Evolutionary conservation across 37 sponge, comb jelly and placozoan genomes (phyloP).

Genomic region (Chondrilla cf. caribensis): DNA sequence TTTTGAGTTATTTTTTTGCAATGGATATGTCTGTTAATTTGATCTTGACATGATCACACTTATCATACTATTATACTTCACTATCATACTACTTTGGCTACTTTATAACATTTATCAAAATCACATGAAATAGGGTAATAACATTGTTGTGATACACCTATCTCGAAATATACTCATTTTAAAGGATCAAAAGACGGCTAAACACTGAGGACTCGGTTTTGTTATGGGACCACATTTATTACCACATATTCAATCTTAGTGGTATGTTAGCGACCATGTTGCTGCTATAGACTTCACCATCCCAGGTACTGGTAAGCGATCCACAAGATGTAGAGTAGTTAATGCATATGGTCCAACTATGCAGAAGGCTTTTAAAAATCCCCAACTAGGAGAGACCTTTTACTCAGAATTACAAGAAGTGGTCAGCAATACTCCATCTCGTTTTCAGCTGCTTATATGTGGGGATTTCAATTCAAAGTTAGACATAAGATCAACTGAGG

Average conservation of each 20-base stretch:
- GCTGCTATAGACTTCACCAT: slow-evolving; percentile 6
- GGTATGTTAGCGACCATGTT: slow-evolving; percentile 12
- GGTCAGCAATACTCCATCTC: background rate
- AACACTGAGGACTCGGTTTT: slow-evolving; percentile 7
- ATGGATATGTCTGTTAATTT: too few relatives aligned
- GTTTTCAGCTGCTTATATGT: slow-evolving; percentile 1
- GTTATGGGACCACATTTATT: background rate
- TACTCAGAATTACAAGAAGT: background rate
- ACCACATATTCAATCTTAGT: background rate
- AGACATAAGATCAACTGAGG: background rate
- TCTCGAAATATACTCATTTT: background rate
- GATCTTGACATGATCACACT: too few relatives aligned
- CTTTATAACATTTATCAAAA: too few relatives aligned
- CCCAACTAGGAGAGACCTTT: background rate
- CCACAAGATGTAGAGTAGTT: background rate
- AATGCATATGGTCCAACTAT: slow-evolving; percentile 17
- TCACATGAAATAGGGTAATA: background rate
- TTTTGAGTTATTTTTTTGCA: too few relatives aligned
- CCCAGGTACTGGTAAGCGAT: background rate
- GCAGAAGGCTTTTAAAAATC: background rate
- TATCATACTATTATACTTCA: too few relatives aligned
- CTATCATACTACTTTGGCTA: too few relatives aligned
- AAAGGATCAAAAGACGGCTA: slow-evolving; percentile 10
- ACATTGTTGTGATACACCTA: background rate
- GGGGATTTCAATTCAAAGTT: slow-evolving; percentile 18